Evolutionary conservation across 2,888 invertebrate genomes (phyloP).

Genomic region (Dryadula phaetusa): DNA sequence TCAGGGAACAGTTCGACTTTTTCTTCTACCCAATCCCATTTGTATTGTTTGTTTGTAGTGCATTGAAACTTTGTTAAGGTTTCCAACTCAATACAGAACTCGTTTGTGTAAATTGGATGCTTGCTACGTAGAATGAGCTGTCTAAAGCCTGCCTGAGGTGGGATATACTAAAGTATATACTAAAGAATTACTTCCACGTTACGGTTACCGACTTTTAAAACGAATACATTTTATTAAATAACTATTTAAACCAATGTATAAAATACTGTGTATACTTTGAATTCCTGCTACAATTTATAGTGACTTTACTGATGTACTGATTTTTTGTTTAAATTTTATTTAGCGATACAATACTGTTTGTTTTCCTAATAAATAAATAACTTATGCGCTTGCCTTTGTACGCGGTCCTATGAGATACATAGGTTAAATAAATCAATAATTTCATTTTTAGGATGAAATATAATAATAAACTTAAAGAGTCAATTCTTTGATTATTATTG

Average conservation of each 20-base stretch:
- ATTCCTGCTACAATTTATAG: too few relatives aligned
- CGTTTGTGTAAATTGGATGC: constrained; percentile 31
- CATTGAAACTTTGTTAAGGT: constrained; percentile 30
- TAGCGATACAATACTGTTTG: too few relatives aligned
- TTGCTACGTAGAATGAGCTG: constrained; percentile 16
- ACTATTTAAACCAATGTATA: neutral
- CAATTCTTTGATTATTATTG: too few relatives aligned
- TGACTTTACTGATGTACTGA: too few relatives aligned
- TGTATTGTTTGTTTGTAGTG: constrained; percentile 21
- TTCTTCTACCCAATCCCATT: constrained; percentile 13
- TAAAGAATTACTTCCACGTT: neutral
- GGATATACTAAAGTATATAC: neutral
- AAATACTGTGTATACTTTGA: too few relatives aligned
- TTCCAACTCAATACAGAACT: constrained; percentile 28
- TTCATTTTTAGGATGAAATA: too few relatives aligned
- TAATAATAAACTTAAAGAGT: too few relatives aligned
- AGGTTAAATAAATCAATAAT: too few relatives aligned
- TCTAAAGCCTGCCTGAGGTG: neutral
- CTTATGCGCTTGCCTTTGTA: too few relatives aligned
- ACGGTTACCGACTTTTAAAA: neutral
- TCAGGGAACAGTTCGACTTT: neutral
- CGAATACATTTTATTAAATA: neutral
- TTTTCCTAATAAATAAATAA: too few relatives aligned
- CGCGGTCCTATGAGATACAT: too few relatives aligned
- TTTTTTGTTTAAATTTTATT: too few relatives aligned